These are phyloP conservation scores for Vanessa cardui DNA, from an alignment of 2,888 invertebrate species.

Conservation along the genomic window DNA sequence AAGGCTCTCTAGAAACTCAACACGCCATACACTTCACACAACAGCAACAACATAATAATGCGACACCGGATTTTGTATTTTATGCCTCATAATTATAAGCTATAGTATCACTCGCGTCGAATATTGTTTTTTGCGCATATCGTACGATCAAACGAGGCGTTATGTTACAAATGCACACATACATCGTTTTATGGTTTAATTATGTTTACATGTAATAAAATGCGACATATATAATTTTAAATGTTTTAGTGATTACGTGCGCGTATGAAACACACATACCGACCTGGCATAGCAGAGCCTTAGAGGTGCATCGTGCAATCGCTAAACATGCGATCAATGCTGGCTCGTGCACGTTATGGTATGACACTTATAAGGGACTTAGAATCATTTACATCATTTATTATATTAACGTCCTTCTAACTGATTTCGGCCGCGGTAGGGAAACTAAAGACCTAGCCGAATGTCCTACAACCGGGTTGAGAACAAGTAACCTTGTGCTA, in stretches of 20 bases:
- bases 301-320: not conserved
- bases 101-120: not conserved
- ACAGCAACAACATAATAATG: not conserved
- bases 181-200: not conserved
- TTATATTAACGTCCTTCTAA: not conserved
- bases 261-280: not conserved
- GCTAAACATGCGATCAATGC: not conserved
- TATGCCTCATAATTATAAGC: not conserved
- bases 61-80: not conserved
- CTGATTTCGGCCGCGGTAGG: not conserved
- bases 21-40: not conserved
- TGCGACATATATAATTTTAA: slow-evolving; percentile 2
- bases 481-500: too few species aligned
- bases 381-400: not conserved
- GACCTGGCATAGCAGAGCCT: not conserved
- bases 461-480: too few species aligned
- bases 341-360: not conserved
- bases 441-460: too few species aligned
- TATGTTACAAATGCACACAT: slow-evolving; percentile 1
- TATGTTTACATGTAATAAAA: slow-evolving; percentile 7
- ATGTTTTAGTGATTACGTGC: not conserved
- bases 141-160: not conserved
- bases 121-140: not conserved
- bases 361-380: not conserved
- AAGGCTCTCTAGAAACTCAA: slow-evolving; percentile 39